Evolutionary conservation across 2,797 vertebrate genomes (phyloP), one percentile per base, ranked within the genome.

Genomic region (Alauda arvensis): DNA sequence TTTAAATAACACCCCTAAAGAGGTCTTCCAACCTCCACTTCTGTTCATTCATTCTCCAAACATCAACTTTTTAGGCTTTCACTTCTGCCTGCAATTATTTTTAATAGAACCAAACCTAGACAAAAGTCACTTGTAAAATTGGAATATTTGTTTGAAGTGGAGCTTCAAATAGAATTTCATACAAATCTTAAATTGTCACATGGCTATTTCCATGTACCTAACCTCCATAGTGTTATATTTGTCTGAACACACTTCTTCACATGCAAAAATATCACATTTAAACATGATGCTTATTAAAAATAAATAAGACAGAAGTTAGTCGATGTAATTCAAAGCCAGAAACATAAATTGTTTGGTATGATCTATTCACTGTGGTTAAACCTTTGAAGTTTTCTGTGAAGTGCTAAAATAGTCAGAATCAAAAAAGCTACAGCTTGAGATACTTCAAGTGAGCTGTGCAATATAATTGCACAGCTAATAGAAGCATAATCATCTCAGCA

Each of bases 401-500:
- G 75, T 88, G 74, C 12, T 94, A 84, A 92, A 89, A 92, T 49
- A 91, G 86, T 83, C 72, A 75, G 71, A 90, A 92, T 91, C 69
- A 90, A 93, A 94, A 95, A 96, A 94, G 86, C 87, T 94, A 94
- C 88, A 91, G 90, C 89, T 91, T 96, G 91, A 96, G 91, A 92
- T 90, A 93, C 76, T 94, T 93, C 45, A 80, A 85, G 89, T 90
- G 85, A 95, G 84, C 71, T 92, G 55, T 89, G 75, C 69, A 94
- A 95, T 95, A 95, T 95, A 96, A 97, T 93, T 96, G 93, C 82
- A 92, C 87, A 94, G 96, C 94, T 96, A 97, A 96, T 96, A 96
- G 93, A 95, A 96, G 94, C 88, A 89, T 95, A 95, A 96, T 96
- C 46, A 63, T 92, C 94, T 92, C 94, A 94, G 94, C 92, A 95